Conservation (phyloP, 1,140 invertebrate species). For the Neoseiulus cucumeris region DNA sequence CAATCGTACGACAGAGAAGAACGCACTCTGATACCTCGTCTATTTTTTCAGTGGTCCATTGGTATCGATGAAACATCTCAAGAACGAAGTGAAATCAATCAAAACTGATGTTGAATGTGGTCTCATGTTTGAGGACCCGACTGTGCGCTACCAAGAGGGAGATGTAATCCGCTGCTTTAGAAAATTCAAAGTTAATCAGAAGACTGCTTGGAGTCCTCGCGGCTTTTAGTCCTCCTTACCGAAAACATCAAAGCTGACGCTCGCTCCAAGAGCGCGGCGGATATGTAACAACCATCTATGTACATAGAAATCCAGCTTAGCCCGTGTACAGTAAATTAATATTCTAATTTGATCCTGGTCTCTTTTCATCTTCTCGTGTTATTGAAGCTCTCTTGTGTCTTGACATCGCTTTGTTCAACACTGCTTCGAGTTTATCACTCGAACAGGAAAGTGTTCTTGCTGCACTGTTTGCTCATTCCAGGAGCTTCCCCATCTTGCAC, state of each 20-base stretch:
- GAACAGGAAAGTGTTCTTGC: no score
- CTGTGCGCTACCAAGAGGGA: constrained; percentile 43
- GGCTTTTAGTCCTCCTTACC: constrained; percentile 4
- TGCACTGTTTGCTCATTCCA: no score
- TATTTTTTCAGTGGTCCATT: constrained; percentile 39
- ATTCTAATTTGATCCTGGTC: no score
- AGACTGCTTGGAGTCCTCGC: constrained; percentile 24
- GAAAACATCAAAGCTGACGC: not conserved
- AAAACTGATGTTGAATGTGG: constrained; percentile 73
- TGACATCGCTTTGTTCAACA: no score
- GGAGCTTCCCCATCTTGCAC: no score
- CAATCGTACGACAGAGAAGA: not conserved
- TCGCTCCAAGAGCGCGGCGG: no score
- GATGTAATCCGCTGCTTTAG: constrained; percentile 48
- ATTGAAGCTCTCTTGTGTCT: no score
- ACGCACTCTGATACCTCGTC: constrained; percentile 8
- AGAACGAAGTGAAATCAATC: constrained; percentile 62
- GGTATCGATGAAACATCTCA: constrained; percentile 62
- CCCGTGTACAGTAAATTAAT: no score
- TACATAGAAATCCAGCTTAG: no score
- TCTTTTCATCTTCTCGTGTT: no score
- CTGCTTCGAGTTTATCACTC: no score
- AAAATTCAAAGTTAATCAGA: constrained; percentile 17
- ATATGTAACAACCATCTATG: no score
- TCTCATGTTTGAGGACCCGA: constrained; percentile 43